phyloP scores from a whole-genome alignment of 2,797 vertebrate species.

The Haliaeetus vocifer region DNA sequence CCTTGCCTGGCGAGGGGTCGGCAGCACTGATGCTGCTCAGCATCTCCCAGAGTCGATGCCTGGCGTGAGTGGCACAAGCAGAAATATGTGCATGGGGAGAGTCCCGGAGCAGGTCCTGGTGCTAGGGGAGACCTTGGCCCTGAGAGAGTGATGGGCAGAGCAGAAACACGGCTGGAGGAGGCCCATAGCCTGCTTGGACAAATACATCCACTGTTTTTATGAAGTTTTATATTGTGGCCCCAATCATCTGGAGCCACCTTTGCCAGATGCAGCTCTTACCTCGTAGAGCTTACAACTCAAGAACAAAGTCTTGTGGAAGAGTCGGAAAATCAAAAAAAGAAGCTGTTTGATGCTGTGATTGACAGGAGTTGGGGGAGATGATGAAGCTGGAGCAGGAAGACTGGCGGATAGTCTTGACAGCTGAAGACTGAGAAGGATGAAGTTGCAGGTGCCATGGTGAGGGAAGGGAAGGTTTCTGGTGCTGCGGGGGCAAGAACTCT shows the following conservation, averaged over 20 bases:
- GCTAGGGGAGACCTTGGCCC: accelerated
- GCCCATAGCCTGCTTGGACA: not conserved
- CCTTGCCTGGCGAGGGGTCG: not conserved
- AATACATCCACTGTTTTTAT: accelerated
- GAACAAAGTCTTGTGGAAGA: not conserved
- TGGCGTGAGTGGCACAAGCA: not conserved
- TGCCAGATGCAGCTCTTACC: not conserved
- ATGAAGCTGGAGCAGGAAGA: not conserved
- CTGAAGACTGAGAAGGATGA: not conserved
- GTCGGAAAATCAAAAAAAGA: not conserved
- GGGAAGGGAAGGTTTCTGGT: not conserved
- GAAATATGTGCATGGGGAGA: not conserved
- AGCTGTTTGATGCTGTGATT: not conserved
- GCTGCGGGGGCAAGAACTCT: not conserved
- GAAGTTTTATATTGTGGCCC: not conserved
- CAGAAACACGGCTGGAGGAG: not conserved
- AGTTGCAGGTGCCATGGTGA: not conserved
- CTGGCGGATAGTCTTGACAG: not conserved
- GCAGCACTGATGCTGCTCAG: not conserved
- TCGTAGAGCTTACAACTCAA: not conserved
- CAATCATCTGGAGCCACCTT: not conserved
- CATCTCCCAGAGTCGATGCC: not conserved
- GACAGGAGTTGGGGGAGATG: not conserved
- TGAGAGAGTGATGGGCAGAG: not conserved
- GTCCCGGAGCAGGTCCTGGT: not conserved